Evolutionary conservation across 2,797 vertebrate species (phyloP), one percentile per base, ranked within the genome.

Genomic region (Diceros bicornis): DNA sequence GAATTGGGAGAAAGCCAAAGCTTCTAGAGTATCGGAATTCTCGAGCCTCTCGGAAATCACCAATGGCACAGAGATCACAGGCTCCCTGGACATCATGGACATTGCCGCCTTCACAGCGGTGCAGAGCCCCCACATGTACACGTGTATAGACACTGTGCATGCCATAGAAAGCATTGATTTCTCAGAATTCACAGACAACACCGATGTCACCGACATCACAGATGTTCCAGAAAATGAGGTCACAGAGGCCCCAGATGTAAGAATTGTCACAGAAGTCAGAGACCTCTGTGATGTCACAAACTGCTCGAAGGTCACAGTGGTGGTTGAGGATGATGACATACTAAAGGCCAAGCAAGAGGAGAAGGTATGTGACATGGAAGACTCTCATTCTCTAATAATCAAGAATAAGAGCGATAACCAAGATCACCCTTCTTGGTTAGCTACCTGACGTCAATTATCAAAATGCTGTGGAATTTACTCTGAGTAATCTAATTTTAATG

Each of bases 291-390:
- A 87, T 14, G 34, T 27, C 84, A 52, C 21, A 84, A 66, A 62
- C 4, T 0, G 10, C 87, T 92, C 93, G 0, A 84, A 12, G 44
- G 79, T 98, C 87, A 98, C 21, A 32, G 94, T 97, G 57, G 92
- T 98, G 7, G 97, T 97, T 96, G 97, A 98, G 93, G 96, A 97
- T 0, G 92, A 97, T 4, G 97, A 97, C 68, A 96, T 98, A 79
- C 83, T 78, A 81, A 95, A 68, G 68, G 94, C 93, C 84, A 97
- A 94, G 74, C n/a, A 84, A 55, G 74, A 97, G 62, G 95, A 98
- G 93, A 78, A 97, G 95, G 97, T 98, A 97, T 1, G 93, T 96
- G 87, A 57, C 29, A 8, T 41, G 11, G n/a, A 44, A 86, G 29
- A 69, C 6, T 59, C 79, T 69, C 27, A 32, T 61, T 85, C 47